phyloP scores from a whole-genome alignment of 2,113 vertebrate genomes.

The Brienomyrus longianalis region DNA sequence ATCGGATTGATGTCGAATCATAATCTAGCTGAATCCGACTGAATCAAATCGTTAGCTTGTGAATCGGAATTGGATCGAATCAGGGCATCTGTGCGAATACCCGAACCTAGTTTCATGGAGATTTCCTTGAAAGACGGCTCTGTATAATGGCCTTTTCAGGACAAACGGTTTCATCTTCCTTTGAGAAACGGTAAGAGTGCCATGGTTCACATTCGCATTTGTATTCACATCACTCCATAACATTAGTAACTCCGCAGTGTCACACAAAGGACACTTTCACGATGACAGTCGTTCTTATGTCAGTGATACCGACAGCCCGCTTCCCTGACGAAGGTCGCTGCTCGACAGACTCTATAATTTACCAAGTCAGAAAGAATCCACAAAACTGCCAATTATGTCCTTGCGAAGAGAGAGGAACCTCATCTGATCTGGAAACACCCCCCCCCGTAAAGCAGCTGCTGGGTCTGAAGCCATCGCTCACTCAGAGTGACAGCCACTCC shows the following conservation, averaged over 20 bases:
- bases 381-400: neutral
- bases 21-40: neutral
- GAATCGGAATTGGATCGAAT: neutral
- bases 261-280: conserved; percentile 4
- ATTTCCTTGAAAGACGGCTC: neutral
- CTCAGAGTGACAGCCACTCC: neutral
- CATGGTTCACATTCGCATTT: neutral
- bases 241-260: neutral
- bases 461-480: neutral
- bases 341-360: conserved; percentile 1
- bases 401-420: neutral
- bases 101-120: neutral
- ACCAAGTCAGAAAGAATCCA: conserved; percentile 1
- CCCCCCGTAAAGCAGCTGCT: neutral
- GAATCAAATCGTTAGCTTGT: neutral
- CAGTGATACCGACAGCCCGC: neutral
- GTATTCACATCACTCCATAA: conserved; percentile 4
- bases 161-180: neutral
- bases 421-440: neutral
- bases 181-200: neutral
- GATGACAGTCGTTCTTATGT: neutral
- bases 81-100: neutral
- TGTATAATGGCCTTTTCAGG: neutral
- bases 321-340: neutral
- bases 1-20: neutral